Conservation (phyloP, 2,113 vertebrate species). For the Ivindomyrus marchei region DNA sequence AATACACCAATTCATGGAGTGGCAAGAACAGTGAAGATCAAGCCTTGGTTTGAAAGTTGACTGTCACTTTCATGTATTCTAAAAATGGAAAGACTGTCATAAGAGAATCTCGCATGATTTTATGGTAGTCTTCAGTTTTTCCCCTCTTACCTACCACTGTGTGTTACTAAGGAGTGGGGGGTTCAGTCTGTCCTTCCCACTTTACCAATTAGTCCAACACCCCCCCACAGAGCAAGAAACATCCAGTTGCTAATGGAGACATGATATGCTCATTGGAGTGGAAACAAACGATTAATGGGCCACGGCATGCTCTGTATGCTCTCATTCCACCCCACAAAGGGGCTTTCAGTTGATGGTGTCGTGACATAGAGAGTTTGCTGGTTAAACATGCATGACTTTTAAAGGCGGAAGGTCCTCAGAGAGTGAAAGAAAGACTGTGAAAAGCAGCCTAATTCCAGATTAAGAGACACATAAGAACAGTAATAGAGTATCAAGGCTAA, state of each 20-base stretch:
- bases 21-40: not conserved
- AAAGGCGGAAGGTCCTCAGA: not conserved
- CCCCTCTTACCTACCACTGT: constrained; percentile 23
- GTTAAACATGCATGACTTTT: not conserved
- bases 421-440: not conserved
- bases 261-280: constrained; percentile 64
- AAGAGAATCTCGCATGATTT: not conserved
- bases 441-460: not conserved
- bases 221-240: constrained; percentile 66
- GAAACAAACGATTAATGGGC: constrained; percentile 72
- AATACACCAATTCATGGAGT: not conserved
- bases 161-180: not conserved
- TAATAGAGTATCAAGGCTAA: not conserved
- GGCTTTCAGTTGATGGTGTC: not conserved
- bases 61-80: not conserved
- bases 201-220: constrained; percentile 52
- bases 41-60: not conserved
- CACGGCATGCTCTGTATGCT: constrained; percentile 39
- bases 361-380: not conserved
- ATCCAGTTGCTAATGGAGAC: constrained; percentile 70
- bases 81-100: not conserved
- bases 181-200: not conserved
- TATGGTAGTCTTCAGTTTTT: not conserved
- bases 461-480: not conserved
- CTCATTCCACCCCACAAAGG: not conserved